Conservation (phyloP, 2,797 vertebrate species). For the Pangasius mekongensis region DNA sequence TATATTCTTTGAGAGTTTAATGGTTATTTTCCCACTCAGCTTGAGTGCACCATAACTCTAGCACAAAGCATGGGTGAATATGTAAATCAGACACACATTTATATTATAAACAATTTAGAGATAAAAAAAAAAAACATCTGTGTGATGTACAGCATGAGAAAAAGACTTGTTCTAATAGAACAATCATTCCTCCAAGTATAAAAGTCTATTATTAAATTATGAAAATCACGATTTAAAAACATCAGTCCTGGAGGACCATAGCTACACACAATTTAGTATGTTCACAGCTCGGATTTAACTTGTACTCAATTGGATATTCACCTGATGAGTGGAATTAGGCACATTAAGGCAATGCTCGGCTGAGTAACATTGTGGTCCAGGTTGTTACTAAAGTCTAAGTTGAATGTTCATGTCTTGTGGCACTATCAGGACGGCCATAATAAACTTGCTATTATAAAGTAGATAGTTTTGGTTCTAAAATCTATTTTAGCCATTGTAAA, state of each 20-base stretch:
- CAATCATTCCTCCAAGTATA: neutral
- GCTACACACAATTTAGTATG: neutral
- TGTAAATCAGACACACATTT: conserved; percentile 51
- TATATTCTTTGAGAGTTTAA: conserved; percentile 58
- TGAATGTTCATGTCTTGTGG: neutral
- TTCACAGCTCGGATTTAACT: neutral
- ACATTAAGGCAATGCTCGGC: neutral
- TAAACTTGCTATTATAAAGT: neutral
- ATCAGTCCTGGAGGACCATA: neutral
- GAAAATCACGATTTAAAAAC: neutral
- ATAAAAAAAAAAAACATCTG: conserved; percentile 35
- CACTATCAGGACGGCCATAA: neutral
- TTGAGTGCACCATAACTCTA: conserved; percentile 61
- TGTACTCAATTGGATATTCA: neutral
- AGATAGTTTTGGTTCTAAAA: neutral
- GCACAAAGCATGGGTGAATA: conserved; percentile 46
- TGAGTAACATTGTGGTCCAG: neutral
- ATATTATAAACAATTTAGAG: conserved; percentile 41
- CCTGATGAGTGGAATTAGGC: neutral
- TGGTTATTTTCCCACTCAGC: conserved; percentile 56
- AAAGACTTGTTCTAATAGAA: neutral
- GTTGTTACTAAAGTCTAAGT: neutral
- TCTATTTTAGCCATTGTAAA: neutral
- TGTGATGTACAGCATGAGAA: neutral
- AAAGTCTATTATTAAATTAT: conserved; percentile 33